Base-by-base conservation (phyloP, 2,113 vertebrate species). In the Thalassoma bifasciatum region DNA sequence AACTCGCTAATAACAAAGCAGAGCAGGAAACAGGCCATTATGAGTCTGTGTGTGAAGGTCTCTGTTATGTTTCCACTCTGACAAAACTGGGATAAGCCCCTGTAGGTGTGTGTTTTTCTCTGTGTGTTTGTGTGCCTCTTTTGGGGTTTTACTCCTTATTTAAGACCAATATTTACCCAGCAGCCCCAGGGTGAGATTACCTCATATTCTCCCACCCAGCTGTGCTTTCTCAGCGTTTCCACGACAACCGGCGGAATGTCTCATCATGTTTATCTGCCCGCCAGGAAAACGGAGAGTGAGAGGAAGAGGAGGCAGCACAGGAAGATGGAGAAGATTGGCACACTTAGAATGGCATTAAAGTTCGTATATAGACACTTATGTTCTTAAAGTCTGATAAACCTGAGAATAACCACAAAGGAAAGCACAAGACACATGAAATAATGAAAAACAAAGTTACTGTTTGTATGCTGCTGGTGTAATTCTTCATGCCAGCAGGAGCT, bases 111-210 rank as follows among this genome's bases (percentile, higher is more conserved):
- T 49, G 51, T 75, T 37, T 30, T 37, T 83, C 66, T 76, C 34
- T 81, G 73, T 61, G 59, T 66, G 50, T 85, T 67, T 80, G 52
- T 67, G 63, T 74, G 66, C 26, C 72, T 86, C 81, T 91, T 89
- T 89, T 88, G 87, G 90, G 83, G 92, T 95, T 94, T 95, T 94
- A 93, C 96, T 96, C 94, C 93, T 95, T 94, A 95, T 96, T 95
- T 94, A 94, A 94, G 95, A 95, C 95, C 97, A 97, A 96, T 96
- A 96, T 97, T 98, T 97, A 95, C 96, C 93, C 93, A 95, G 95
- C 93, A 96, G 95, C 95, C 96, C 95, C 94, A 84, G 86, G 95
- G 92, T 95, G 92, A 95, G 96, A 97, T 97, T 97, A 97, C 96
- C 95, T 98, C 95, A 95, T 95, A 96, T 95, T 91, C 95, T 92